Base-by-base conservation (phyloP, 2,113 vertebrate species). In the Columba livia region DNA sequence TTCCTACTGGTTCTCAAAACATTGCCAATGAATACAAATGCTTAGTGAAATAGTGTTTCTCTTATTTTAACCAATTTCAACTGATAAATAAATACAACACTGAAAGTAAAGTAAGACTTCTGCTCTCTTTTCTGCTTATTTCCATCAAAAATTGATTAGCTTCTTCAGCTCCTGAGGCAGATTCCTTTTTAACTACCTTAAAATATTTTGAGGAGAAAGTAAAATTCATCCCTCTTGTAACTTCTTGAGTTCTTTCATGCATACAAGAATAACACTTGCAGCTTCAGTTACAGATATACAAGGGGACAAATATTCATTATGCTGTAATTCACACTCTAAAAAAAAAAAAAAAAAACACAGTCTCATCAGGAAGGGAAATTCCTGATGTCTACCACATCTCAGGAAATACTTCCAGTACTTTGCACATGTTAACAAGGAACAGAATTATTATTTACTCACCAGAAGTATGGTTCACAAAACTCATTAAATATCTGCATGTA, bases 361-460 rank as follows among this genome's bases (percentile, higher is more conserved):
- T n/a, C 42, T 16, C 12, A 67, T 36, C 11, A 25, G 47, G 36
- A 25, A 66, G 11, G n/a, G 8, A 50, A 72, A 71, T 72, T 86
- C 12, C 38, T 83, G 19, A 38, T n/a, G 50, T 19, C 47, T 87
- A 32, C 6, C 23, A 66, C 31, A 72, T 34, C 23, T 82, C 31
- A 56, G 40, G 32, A 82, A 72, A 79, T 11, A 21, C 9, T 72
- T 21, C 36, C 40, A 71, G 21, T 12, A 31, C 42, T 61, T 61
- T 62, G 11, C 32, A 24, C 0, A 0, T 62, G 8, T 56, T 50
- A 58, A 54, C 0, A 0, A 47, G 36, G 42, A 90, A 69, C 29
- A 64, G 28, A 73, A 60, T 19, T 79, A 23, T 19, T 24, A 40
- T 57, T 83, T n/a, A 40, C 10, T 47, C 6, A 25, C 38, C 32